phyloP scores from a whole-genome alignment of 2,797 vertebrate species.

The Gymnothorax javanicus region DNA sequence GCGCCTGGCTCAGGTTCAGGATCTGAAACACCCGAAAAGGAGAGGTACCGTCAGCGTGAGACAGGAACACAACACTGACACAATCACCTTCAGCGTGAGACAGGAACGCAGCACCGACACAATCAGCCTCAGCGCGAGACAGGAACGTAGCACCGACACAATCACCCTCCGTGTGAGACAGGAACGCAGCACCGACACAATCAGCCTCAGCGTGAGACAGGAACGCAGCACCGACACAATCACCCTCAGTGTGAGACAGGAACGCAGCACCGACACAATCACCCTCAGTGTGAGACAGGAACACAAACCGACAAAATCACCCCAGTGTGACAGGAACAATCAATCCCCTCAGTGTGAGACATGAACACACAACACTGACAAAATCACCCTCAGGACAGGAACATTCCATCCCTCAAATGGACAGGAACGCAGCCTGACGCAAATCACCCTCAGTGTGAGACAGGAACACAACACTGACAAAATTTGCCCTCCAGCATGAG shows the following conservation, averaged over 20 bases:
- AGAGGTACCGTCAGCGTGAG: not conserved
- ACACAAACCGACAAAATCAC: no score
- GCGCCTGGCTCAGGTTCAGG: constrained; percentile 89
- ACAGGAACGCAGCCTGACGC: no score
- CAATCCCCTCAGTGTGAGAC: no score
- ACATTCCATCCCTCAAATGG: no score
- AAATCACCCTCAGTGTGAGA: no score
- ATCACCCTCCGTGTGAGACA: no score
- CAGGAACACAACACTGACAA: no score
- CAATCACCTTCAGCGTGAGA: not conserved
- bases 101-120: not conserved
- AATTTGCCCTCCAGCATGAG: no score
- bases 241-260: not conserved
- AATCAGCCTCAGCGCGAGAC: not conserved
- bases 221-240: no score
- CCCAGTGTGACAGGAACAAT: not conserved
- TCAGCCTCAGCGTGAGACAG: not conserved
- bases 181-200: not conserved
- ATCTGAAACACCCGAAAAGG: constrained; percentile 68
- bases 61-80: not conserved
- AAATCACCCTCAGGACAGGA: no score
- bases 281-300: no score
- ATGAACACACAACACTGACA: no score
- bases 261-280: not conserved
- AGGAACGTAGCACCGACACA: not conserved